phyloP scores from a whole-genome alignment of 1,140 invertebrate genomes.

The Papilio xuthus region DNA sequence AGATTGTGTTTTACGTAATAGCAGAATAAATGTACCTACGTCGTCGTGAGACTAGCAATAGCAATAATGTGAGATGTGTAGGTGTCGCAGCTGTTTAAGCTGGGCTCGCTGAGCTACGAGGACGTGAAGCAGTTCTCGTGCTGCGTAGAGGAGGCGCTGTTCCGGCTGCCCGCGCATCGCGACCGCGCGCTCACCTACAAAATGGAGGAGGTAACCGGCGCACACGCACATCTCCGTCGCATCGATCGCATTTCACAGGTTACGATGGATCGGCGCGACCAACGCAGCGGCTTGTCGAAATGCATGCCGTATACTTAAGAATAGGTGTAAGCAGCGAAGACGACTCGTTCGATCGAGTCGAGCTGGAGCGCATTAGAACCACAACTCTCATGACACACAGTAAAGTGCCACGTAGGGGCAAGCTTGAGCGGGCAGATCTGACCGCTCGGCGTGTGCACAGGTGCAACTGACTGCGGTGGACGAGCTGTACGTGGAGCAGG shows the following conservation, averaged over 20 bases:
- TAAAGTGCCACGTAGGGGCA: neutral
- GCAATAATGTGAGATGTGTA: slow-evolving; percentile 64
- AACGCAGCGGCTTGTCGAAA: too few relatives aligned
- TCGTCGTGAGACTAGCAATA: neutral
- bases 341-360: too few relatives aligned
- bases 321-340: too few relatives aligned
- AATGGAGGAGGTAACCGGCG: slow-evolving; percentile 92
- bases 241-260: neutral
- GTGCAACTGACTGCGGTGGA: slow-evolving; percentile 98
- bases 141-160: slow-evolving; percentile 94
- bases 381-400: neutral
- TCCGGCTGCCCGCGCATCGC: slow-evolving; percentile 90
- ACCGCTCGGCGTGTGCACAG: slow-evolving; percentile 46
- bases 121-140: slow-evolving; percentile 95
- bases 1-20: neutral
- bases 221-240: slow-evolving; percentile 84
- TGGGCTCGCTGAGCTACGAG: slow-evolving; percentile 94
- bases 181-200: slow-evolving; percentile 97
- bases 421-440: too few relatives aligned
- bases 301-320: too few relatives aligned
- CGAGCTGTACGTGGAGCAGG: slow-evolving; percentile 97
- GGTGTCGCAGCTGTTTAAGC: slow-evolving; percentile 97
- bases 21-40: too few relatives aligned
- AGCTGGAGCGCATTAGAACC: neutral
- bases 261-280: neutral